Conservation (phyloP, 2,797 vertebrate genomes). For the Threskiornis aethiopicus region DNA sequence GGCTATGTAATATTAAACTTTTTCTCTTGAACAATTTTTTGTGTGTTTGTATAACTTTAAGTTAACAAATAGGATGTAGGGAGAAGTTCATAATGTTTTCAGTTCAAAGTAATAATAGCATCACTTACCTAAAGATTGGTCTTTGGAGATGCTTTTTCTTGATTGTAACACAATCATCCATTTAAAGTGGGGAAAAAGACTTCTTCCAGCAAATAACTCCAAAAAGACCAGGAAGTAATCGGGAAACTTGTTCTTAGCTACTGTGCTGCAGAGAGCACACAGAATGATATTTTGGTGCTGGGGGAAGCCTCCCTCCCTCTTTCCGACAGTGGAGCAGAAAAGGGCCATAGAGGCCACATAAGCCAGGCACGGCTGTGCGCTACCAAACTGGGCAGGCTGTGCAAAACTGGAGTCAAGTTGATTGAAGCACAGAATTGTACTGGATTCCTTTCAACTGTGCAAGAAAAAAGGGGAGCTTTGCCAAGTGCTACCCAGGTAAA, state of each 20-base stretch:
- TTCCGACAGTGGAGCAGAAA: conserved; percentile 79
- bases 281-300: conserved; percentile 76
- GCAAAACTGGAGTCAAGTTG: conserved; percentile 70
- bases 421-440: conserved; percentile 18
- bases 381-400: conserved; percentile 72
- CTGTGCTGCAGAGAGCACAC: conserved; percentile 73
- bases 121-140: conserved; percentile 89
- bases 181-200: conserved; percentile 79
- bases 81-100: neutral
- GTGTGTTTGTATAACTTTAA: neutral
- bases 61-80: neutral
- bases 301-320: conserved; percentile 78
- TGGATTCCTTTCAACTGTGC: conserved; percentile 66
- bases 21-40: neutral
- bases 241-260: conserved; percentile 76
- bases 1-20: neutral
- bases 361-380: conserved; percentile 73
- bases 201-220: conserved; percentile 75
- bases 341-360: conserved; percentile 87
- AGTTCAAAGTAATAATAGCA: neutral
- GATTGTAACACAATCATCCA: conserved; percentile 89
- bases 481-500: conserved; percentile 73
- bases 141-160: conserved; percentile 89
- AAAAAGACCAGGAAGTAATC: conserved; percentile 68
- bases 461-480: conserved; percentile 68